Percentiles rank a stretch among this genome's conserved stretches.
These are phyloP conservation scores for Axea sp. DNA, from an alignment of 2,888 invertebrate species.

Conservation along the genomic window DNA sequence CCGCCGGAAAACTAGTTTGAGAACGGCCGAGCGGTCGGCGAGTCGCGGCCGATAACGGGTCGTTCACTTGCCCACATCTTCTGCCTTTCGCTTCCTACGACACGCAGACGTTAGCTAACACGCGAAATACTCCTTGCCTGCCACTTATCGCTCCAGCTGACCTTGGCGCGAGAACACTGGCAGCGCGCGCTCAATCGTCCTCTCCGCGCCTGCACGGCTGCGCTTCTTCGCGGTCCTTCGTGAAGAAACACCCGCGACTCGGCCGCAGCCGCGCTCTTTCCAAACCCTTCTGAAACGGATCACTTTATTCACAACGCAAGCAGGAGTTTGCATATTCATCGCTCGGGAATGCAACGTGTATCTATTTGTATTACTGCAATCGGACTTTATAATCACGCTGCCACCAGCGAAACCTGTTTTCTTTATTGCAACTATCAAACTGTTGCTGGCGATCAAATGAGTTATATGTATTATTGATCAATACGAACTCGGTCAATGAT, in stretches of 20 bases:
- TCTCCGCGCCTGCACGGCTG: too few species aligned
- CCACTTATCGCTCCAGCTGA: slow-evolving; percentile 48
- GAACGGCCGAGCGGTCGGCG: slow-evolving; percentile 44
- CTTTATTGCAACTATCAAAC: slow-evolving; percentile 11
- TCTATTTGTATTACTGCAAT: slow-evolving; percentile 27
- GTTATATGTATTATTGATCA: slow-evolving; percentile 19
- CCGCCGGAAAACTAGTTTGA: slow-evolving; percentile 66
- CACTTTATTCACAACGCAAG: background rate
- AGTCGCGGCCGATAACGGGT: slow-evolving; percentile 73
- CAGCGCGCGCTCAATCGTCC: slow-evolving; percentile 6
- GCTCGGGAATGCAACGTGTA: slow-evolving; percentile 9
- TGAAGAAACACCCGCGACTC: too few species aligned
- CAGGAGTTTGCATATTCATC: slow-evolving; percentile 20
- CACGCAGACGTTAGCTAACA: slow-evolving; percentile 33
- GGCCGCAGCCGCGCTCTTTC: background rate
- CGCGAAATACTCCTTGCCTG: slow-evolving; percentile 37
- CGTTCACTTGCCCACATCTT: slow-evolving; percentile 76
- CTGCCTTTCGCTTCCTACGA: slow-evolving; percentile 66
- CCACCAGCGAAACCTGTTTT: slow-evolving; percentile 22
- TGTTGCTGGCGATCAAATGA: slow-evolving; percentile 12
- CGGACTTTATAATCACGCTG: slow-evolving; percentile 16
- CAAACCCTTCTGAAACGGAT: too few species aligned
- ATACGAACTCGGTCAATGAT: slow-evolving; percentile 32
- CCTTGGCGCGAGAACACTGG: slow-evolving; percentile 41
- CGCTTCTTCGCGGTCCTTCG: too few species aligned